phyloP scores from a whole-genome alignment of 2,113 vertebrate genomes.

The Ochotona curzoniae region DNA sequence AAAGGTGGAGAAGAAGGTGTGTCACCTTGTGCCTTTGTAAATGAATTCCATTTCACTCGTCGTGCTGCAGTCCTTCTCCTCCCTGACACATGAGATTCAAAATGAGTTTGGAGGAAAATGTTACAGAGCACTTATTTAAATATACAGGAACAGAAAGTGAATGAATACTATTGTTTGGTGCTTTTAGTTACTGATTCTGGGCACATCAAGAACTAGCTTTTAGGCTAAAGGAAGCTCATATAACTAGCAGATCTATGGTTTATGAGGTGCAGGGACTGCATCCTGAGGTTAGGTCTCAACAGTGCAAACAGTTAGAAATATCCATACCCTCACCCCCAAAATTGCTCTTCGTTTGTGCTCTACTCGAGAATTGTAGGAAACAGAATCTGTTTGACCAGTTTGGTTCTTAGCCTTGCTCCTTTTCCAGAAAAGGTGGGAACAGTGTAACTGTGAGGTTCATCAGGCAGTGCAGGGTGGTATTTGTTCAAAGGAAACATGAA shows the following conservation, averaged over 20 bases:
- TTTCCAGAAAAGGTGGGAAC: too few species aligned
- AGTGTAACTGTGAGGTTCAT: neutral
- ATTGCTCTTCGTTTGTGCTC: neutral
- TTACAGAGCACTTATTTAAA: neutral
- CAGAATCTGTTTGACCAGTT: neutral
- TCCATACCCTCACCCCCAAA: neutral
- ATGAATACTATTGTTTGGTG: neutral
- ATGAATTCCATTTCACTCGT: constrained; percentile 52
- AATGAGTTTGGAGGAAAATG: neutral
- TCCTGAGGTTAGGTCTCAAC: neutral
- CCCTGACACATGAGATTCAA: neutral
- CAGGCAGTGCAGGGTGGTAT: too few species aligned
- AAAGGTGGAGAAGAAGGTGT: constrained; percentile 60
- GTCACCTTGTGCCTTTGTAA: constrained; percentile 64
- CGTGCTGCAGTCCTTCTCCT: too few species aligned
- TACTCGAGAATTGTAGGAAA: neutral
- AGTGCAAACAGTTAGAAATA: neutral
- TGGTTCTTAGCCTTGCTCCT: neutral
- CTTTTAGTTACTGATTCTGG: neutral
- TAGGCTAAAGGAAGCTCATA: neutral
- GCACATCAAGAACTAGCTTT: neutral
- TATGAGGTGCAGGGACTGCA: neutral
- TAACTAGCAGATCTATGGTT: neutral
- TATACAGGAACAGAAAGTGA: neutral
- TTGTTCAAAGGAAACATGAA: constrained; percentile 4